Conservation (phyloP, 1,140 invertebrate genomes). For the Trachelipus rathkii region DNA sequence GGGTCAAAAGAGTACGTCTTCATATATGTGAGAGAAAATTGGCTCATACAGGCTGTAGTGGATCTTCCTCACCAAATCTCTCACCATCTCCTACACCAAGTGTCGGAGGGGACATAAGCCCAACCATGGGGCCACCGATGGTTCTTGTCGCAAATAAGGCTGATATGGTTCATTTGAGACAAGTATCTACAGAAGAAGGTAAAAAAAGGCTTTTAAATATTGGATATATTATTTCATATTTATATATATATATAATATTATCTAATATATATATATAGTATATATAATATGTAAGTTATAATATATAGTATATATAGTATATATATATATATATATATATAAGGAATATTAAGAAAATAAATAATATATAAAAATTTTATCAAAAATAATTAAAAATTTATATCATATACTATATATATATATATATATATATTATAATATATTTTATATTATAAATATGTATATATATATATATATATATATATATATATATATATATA, state of each 20-base stretch:
- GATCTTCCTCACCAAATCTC: constrained; percentile 26
- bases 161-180: constrained; percentile 84
- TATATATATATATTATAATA: too few relatives aligned
- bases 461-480: too few relatives aligned
- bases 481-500: too few relatives aligned
- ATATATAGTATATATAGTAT: constrained; percentile 20
- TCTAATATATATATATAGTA: too few relatives aligned
- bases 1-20: constrained; percentile 69
- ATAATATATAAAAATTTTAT: too few relatives aligned
- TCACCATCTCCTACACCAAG: constrained; percentile 52
- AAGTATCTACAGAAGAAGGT: constrained; percentile 80
- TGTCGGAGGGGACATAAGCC: constrained; percentile 30
- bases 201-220: constrained; percentile 1
- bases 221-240: too few relatives aligned
- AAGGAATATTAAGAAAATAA: too few relatives aligned
- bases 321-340: constrained; percentile 22
- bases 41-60: constrained; percentile 36
- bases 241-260: too few relatives aligned
- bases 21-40: constrained; percentile 58
- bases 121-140: constrained; percentile 55
- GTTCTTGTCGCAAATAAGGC: constrained; percentile 82
- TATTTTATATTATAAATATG: too few relatives aligned
- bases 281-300: constrained; percentile 2
- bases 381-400: too few relatives aligned
- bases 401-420: too few relatives aligned